These are phyloP conservation scores for Euwallacea fornicatus DNA, from an alignment of 1,140 invertebrate species.

Conservation along the genomic window DNA sequence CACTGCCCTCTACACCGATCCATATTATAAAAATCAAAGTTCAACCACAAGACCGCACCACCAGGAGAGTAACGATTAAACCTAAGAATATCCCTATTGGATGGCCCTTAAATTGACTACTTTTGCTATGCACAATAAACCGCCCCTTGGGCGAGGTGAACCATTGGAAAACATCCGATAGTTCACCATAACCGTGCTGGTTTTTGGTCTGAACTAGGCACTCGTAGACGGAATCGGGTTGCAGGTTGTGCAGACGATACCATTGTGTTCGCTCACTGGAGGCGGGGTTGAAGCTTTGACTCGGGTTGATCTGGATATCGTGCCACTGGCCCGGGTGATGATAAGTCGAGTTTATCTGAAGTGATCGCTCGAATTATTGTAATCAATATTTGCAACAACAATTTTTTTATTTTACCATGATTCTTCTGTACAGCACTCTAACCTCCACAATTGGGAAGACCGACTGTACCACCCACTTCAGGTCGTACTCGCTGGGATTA, in stretches of 20 bases:
- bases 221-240: conserved; percentile 64
- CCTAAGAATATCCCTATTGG: no score
- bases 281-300: conserved; percentile 48
- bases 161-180: conserved; percentile 54
- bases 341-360: conserved; percentile 70
- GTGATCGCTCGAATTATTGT: neutral
- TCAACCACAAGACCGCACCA: no score
- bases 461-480: conserved; percentile 65
- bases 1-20: no score
- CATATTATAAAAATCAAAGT: no score
- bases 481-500: conserved; percentile 60
- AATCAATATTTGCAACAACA: neutral
- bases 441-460: conserved; percentile 67
- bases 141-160: conserved; percentile 48
- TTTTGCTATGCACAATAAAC: conserved; percentile 32
- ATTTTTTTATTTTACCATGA: conserved; percentile 57
- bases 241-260: conserved; percentile 56
- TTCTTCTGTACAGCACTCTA: conserved; percentile 63
- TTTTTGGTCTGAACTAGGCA: conserved; percentile 68
- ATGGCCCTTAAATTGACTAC: no score
- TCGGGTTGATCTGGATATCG: conserved; percentile 57
- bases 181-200: conserved; percentile 66
- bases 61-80: no score
- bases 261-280: conserved; percentile 47
- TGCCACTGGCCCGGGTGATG: conserved; percentile 74